These are phyloP conservation scores for Sander lucioperca DNA, from an alignment of 2,113 vertebrate genomes.

Conservation along the genomic window DNA sequence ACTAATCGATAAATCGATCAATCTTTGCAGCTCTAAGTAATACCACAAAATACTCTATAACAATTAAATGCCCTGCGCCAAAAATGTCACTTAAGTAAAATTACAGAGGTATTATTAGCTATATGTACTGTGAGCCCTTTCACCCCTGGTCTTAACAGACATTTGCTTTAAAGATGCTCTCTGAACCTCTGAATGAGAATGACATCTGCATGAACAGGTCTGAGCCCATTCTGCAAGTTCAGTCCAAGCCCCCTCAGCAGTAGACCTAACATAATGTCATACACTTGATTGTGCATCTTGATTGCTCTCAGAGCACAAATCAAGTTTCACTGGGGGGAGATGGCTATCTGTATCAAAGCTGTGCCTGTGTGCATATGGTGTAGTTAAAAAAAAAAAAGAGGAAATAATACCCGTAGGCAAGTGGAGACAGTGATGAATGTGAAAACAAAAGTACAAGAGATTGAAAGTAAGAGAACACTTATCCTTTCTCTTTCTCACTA, in stretches of 20 bases:
- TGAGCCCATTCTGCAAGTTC: slow-evolving; percentile 40
- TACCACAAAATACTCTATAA: no score
- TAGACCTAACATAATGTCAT: slow-evolving; percentile 31
- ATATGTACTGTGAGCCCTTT: not conserved
- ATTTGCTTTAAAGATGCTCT: not conserved
- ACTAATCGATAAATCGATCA: no score
- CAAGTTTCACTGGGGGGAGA: slow-evolving; percentile 22
- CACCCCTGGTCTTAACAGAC: not conserved
- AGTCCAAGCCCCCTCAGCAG: slow-evolving; percentile 9
- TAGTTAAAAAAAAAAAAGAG: slow-evolving; percentile 1
- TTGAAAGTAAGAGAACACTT: not conserved
- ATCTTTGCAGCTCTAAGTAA: no score
- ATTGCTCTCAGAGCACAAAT: slow-evolving; percentile 7
- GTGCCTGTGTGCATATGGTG: slow-evolving; percentile 21
- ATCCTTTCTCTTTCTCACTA: not conserved
- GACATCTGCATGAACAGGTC: slow-evolving; percentile 26
- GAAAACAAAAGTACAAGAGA: not conserved
- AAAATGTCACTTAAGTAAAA: not conserved
- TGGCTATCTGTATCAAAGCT: slow-evolving; percentile 40
- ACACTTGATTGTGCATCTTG: not conserved
- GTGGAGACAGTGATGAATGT: not conserved
- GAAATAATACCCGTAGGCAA: slow-evolving; percentile 17
- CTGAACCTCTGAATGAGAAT: not conserved
- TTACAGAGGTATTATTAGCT: not conserved
- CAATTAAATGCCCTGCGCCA: no score